A percentile compares a stretch with the other conserved stretches of the same genome.
phyloP scores from a whole-genome alignment of 2,113 vertebrate genomes.

The Egretta garzetta region DNA sequence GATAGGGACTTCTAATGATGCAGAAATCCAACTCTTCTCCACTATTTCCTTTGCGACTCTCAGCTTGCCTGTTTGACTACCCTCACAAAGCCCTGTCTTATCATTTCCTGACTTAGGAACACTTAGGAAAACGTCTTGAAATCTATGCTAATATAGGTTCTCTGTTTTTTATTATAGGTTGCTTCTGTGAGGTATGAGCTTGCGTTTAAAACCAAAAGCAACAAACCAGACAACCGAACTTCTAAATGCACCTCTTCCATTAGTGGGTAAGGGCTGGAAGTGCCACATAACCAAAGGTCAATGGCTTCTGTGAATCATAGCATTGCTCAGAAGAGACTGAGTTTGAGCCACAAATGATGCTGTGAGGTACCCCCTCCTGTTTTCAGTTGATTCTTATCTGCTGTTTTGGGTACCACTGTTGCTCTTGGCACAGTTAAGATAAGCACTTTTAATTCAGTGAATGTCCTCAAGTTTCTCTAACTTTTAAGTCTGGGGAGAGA shows the following conservation, averaged over 20 bases:
- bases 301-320: neutral
- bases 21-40: neutral
- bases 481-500: neutral
- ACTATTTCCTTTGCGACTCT: neutral
- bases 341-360: neutral
- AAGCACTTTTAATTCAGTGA: neutral
- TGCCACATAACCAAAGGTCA: accelerated
- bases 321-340: neutral
- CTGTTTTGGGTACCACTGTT: neutral
- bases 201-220: neutral
- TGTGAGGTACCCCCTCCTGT: neutral
- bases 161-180: neutral
- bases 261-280: neutral
- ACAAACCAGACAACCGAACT: neutral
- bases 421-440: neutral
- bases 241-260: neutral
- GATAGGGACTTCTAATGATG: neutral
- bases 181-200: neutral
- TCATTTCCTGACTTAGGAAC: neutral
- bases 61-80: neutral
- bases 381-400: neutral
- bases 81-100: neutral
- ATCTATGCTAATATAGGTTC: neutral
- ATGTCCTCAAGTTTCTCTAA: neutral
- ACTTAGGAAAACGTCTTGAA: neutral